Evolutionary conservation across 2,888 invertebrate genomes (phyloP).

Genomic region (Andrena camellia): DNA sequence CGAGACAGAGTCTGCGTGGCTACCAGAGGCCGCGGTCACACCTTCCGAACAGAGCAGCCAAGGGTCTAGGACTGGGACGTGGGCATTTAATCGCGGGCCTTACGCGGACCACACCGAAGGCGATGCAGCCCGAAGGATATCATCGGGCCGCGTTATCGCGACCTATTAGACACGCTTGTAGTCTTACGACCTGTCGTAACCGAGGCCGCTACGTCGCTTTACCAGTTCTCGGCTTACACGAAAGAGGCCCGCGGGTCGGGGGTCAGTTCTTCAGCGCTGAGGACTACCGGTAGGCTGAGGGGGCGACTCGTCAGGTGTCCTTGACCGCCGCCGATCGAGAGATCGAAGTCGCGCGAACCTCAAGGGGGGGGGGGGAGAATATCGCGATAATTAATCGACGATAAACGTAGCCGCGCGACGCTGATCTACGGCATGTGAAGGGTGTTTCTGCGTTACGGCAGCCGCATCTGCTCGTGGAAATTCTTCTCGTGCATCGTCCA

Average conservation of each 20-base stretch:
- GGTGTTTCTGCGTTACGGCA: slow-evolving; percentile 2
- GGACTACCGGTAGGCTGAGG: slow-evolving; percentile 49
- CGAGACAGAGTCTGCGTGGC: no score
- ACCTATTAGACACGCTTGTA: slow-evolving; percentile 80
- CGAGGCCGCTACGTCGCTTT: slow-evolving; percentile 73
- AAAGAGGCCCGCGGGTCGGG: slow-evolving; percentile 55
- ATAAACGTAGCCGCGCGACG: slow-evolving; percentile 51
- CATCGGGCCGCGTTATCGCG: slow-evolving; percentile 80
- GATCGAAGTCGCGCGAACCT: slow-evolving; percentile 44
- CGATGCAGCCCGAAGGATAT: slow-evolving; percentile 77
- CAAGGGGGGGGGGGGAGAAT: slow-evolving; percentile 5
- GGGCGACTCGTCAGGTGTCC: slow-evolving; percentile 66
- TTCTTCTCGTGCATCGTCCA: slow-evolving; percentile 2
- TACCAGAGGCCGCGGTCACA: neutral
- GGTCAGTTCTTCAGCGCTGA: slow-evolving; percentile 54
- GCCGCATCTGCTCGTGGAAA: slow-evolving; percentile 12
- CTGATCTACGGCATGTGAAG: slow-evolving; percentile 32
- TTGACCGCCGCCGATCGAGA: slow-evolving; percentile 65
- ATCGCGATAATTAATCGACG: slow-evolving; percentile 64
- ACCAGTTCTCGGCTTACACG: slow-evolving; percentile 73
- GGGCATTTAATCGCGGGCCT: slow-evolving; percentile 73
- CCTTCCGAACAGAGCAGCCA: slow-evolving; percentile 27
- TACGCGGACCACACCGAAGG: slow-evolving; percentile 79
- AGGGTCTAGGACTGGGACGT: slow-evolving; percentile 39
- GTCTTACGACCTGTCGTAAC: slow-evolving; percentile 78